Evolutionary conservation across 64 coral and sea anemone species (phyloP), one percentile per base, ranked within the genome.

Genomic region (Montipora capricornis): DNA sequence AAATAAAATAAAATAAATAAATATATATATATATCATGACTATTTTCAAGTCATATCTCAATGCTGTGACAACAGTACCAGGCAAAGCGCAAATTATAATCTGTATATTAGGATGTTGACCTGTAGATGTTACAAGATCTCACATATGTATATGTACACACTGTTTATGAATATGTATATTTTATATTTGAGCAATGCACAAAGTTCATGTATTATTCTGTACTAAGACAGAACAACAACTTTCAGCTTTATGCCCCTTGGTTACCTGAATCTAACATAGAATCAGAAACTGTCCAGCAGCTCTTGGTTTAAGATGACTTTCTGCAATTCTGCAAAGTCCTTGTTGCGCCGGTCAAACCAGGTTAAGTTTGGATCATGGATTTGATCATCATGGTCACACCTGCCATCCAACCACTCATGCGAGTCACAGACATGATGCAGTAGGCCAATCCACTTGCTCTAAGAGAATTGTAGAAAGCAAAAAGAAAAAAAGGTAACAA

Each of bases 231-330:
- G 17, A 76, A 44, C 44, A 5, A 47, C 74, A 76, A 76, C 74
- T 45, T 47, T 9, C 24, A 76, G 24, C 47, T 76, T 76, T 4
- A 44, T 76, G 74, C 74, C 20, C 29, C 20, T 76, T 44, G 20
- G 24, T 76, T 76, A 76, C 74, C 74, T 76, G 70, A 74, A 74
- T 74, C 44, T 76, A 44, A 76, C 74, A 76, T 76, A 76, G 74
- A 44, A 76, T 76, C 24, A 4, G 74, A 76, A 76, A 12, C 26
- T 76, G 74, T 76, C 74, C 5, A 76, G 74, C 14, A 76, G 24
- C 20, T 76, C 74, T 10, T 20, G 74, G 74, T 76, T 76, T 26
- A 76, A 44, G 24, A 76, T 76, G 74, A 76, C 74, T 44, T 76
- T 76, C 74, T 44, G 20, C 74, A 76, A 44, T 44, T 76, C 74